phyloP scores from a whole-genome alignment of 1,140 invertebrate species.

The Drosophila lacteicornis region DNA sequence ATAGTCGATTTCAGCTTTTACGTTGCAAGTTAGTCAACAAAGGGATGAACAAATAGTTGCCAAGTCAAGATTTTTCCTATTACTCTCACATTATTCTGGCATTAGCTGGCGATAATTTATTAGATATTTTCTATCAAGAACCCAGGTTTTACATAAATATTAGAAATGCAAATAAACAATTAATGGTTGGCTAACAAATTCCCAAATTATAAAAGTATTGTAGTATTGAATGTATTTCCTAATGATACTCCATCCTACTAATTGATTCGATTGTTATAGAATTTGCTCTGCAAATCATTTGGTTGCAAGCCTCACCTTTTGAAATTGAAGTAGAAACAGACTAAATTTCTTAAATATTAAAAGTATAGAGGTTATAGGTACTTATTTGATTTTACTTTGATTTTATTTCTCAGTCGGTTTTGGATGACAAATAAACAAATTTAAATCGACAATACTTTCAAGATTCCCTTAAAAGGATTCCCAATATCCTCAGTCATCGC shows the following conservation, averaged over 20 bases:
- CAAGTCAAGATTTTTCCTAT: neutral
- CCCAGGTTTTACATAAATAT: no score
- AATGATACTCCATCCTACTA: neutral
- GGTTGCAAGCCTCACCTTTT: no score
- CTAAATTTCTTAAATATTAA: neutral
- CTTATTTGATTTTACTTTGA: neutral
- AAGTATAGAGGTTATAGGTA: neutral
- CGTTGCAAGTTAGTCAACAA: constrained; percentile 7
- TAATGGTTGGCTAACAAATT: no score
- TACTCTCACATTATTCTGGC: neutral
- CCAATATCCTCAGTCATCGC: no score
- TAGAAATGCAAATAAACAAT: neutral
- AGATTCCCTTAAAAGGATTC: no score
- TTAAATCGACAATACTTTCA: no score
- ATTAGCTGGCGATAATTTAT: neutral
- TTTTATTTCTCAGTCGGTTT: neutral
- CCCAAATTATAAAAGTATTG: no score
- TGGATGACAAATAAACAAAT: neutral
- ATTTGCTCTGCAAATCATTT: neutral
- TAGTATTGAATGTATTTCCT: no score
- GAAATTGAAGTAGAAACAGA: no score
- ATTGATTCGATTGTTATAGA: neutral
- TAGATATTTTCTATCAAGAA: neutral
- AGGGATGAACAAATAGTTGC: neutral
- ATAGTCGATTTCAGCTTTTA: constrained; percentile 1